Conservation (phyloP, 2,888 invertebrate species). For the Lapara coniferarum region DNA sequence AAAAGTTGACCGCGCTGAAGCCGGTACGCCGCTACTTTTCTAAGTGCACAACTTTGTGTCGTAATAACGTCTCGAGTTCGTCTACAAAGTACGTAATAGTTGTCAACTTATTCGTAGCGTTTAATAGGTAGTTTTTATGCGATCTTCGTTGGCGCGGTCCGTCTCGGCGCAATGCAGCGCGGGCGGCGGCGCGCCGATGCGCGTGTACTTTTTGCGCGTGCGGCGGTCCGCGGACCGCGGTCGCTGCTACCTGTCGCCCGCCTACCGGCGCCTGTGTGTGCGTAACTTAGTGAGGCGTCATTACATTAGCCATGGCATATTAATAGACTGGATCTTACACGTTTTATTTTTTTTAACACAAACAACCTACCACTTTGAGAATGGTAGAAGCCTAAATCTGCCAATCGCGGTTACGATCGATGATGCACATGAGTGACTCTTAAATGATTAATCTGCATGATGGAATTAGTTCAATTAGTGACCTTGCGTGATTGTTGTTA, state of each 20-base stretch:
- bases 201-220: conserved; percentile 15
- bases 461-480: too few relatives aligned
- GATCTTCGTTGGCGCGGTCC: neutral
- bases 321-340: neutral
- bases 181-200: neutral
- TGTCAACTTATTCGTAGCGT: conserved; percentile 45
- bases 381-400: neutral
- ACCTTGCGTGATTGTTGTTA: too few relatives aligned
- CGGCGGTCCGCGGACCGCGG: neutral
- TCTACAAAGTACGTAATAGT: conserved; percentile 57
- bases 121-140: conserved; percentile 11
- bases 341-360: neutral
- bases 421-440: too few relatives aligned
- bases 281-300: conserved; percentile 3
- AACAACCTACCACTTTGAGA: neutral
- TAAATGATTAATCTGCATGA: too few relatives aligned
- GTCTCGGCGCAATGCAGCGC: too few relatives aligned
- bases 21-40: conserved; percentile 55
- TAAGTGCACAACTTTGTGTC: conserved; percentile 59
- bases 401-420: neutral
- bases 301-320: conserved; percentile 9
- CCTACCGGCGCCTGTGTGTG: neutral
- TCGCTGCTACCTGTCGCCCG: conserved; percentile 4
- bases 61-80: conserved; percentile 64
- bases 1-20: conserved; percentile 24